Base-by-base conservation (phyloP, 2,888 invertebrate species). In the Labia minor region DNA sequence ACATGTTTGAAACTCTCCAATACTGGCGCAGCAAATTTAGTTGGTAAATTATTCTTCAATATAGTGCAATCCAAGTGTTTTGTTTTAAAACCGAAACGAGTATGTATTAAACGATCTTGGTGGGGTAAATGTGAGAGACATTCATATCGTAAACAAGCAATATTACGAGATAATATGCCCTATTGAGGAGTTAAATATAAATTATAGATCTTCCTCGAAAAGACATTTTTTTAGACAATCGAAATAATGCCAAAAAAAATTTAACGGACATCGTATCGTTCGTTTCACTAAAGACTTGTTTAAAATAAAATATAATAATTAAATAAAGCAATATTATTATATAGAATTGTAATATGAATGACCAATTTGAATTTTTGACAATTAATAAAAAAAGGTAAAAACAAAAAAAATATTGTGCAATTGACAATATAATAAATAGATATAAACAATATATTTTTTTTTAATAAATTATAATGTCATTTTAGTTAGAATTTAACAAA, bases 31-130 rank as follows among this genome's bases (percentile, higher is more conserved):
- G 90, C 95, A 8, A 91, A 92, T 75, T 84, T 94, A 78, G 92
- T 95, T 66, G 95, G 95, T 1, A 91, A 90, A 74, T 81, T 96
- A 33, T 97, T 94, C 82, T 97, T 97, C 85, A 94, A 96, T 79
- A 83, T 95, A 62, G 88, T 96, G n/a, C 93, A 93, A 76, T 91
- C 92, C 0, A 90, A 93, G 76, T 97, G 97, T 74, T 96, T 97
- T 78, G 84, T 90, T 0, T 80, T 97, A 61, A 89, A 90, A 74
- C 85, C 86, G 1, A 87, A 89, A 71, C 86, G 86, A 72, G 81
- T 86, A 21, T 96, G 96, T 79, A 81, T 83, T 6, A 83, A 87
- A 72, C 81, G 87, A 4, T 86, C 88, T 0, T 90, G 91, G 87
- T 88, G 88, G 86, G 93, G 93, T 0, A 86, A 85, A 72, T 95